Percentiles rank a stretch among this genome's conserved stretches.
These are phyloP conservation scores for Syrista parreyssii DNA, from an alignment of 2,888 invertebrate genomes.

Conservation along the genomic window DNA sequence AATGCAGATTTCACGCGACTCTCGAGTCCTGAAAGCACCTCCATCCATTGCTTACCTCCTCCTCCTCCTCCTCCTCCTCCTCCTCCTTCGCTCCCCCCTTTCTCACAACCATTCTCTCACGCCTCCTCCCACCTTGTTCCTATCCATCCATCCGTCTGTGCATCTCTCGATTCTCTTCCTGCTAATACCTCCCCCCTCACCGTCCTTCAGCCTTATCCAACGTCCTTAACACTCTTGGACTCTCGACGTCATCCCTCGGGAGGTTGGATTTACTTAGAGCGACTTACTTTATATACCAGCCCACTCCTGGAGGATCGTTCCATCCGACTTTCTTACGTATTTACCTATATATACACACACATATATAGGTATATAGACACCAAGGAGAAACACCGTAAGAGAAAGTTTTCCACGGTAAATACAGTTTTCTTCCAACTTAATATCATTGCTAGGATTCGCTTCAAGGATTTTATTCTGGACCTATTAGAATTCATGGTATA, in stretches of 20 bases:
- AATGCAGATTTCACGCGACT: constrained; percentile 66
- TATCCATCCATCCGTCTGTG: constrained; percentile 13
- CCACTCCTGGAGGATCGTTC: background rate
- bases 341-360: background rate
- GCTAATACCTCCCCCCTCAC: constrained; percentile 49
- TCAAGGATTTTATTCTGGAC: background rate
- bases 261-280: constrained; percentile 27
- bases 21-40: constrained; percentile 52
- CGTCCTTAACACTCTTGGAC: constrained; percentile 14
- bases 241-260: constrained; percentile 17
- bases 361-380: background rate
- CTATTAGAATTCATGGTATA: background rate
- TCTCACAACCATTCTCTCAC: constrained; percentile 20
- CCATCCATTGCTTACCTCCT: constrained; percentile 34
- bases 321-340: background rate
- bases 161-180: constrained; percentile 66
- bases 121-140: constrained; percentile 29
- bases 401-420: background rate
- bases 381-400: background rate
- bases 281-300: constrained; percentile 25
- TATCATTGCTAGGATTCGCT: background rate
- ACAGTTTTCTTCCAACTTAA: background rate
- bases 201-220: constrained; percentile 64
- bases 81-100: constrained; percentile 20
- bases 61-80: constrained; percentile 23